Conservation (phyloP, 1,140 invertebrate species). For the Scylla paramamosain region DNA sequence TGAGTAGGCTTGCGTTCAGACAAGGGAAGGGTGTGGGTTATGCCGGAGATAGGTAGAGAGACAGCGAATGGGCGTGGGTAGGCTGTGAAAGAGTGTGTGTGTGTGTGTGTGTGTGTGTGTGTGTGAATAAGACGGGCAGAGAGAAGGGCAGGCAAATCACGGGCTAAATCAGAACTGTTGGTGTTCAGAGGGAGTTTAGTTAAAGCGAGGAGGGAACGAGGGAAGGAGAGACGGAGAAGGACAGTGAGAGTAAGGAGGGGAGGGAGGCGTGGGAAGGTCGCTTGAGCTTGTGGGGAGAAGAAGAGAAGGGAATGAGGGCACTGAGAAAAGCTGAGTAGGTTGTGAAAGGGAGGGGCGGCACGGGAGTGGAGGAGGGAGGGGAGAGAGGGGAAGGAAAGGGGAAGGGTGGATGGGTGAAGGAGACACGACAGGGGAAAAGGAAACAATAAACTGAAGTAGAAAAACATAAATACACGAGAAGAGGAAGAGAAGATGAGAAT, state of each 20-base stretch:
- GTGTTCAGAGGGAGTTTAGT: too few species aligned
- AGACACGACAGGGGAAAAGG: neutral
- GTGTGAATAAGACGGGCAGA: neutral
- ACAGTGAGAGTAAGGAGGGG: neutral
- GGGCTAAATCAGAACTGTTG: too few species aligned
- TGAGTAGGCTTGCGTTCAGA: neutral
- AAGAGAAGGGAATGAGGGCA: too few species aligned
- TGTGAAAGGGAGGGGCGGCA: neutral
- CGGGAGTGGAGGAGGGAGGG: neutral
- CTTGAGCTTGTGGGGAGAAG: neutral
- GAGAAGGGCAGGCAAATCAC: too few species aligned
- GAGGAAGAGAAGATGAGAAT: neutral
- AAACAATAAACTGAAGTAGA: neutral
- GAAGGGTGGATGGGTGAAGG: neutral
- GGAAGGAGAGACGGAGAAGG: neutral
- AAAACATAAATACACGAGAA: neutral
- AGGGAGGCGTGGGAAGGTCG: neutral
- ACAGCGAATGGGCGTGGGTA: neutral
- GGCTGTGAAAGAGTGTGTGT: neutral
- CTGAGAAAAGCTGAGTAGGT: neutral
- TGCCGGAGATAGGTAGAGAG: neutral
- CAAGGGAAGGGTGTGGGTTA: neutral
- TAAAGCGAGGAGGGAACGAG: too few species aligned
- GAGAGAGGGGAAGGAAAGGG: neutral
- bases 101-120: neutral